Evolutionary conservation across 2,113 vertebrate species (phyloP), one percentile per base, ranked within the genome.

Genomic region (Boleophthalmus pectinirostris): DNA sequence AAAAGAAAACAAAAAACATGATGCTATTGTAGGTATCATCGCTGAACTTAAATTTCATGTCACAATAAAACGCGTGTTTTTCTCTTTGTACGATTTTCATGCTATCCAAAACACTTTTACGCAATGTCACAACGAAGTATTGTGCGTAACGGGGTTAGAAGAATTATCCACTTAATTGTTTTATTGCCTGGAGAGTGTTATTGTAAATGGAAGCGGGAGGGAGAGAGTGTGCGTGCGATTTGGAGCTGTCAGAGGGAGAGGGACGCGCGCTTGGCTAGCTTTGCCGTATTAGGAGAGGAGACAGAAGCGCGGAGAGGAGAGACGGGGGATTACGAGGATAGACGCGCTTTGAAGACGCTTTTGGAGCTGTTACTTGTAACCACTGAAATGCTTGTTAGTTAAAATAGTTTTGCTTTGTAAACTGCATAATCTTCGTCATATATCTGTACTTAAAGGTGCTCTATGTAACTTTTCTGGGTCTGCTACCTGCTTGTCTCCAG

Each of bases 281-380:
- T 86, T 78, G 56, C 79, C 85, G 69, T 82, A 79, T 87, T 84
- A 78, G 84, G 87, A 74, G 61, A 64, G 33, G 61, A 10, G 18
- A 24, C 60, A 4, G 29, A 16, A 10, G 60, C 60, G 78, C 56
- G 3, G 56, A 10, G 61, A 16, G n/a, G 20, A 61, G 25, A 66
- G 45, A 53, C 23, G 21, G 57, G 5, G 6, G 23, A 51, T 60
- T 21, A n/a, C 21, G n/a, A 64, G 64, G 18, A 38, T n/a, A 5
- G 20, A 38, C 2, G 29, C 18, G 60, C 29, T 63, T 33, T 10
- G 61, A n/a, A n/a, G 29, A 8, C 13, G 57, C 9, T 7, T 60
- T 8, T 18, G 12, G 15, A 25, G 24, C 24, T 2, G 57, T 3
- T 25, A 14, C 5, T 16, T 14, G 25, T 60, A 1, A 4, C 2